Evolutionary conservation across 1,140 invertebrate species (phyloP), one percentile per base, ranked within the genome.

Genomic region (Oedothorax gibbosus): DNA sequence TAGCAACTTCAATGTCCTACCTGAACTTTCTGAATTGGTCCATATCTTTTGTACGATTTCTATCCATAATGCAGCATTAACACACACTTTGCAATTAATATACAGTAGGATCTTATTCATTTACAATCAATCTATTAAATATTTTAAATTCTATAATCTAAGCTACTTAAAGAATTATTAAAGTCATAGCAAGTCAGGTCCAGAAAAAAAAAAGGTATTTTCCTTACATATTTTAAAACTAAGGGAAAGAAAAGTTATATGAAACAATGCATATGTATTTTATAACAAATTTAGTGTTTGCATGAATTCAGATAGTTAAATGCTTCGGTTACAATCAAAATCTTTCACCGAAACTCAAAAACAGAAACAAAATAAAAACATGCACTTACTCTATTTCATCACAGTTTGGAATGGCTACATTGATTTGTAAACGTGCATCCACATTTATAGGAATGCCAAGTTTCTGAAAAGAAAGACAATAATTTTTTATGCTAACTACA

Each of bases 401-500:
- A 71, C 73, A 77, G n/a, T 78, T 77, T 53, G 83, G 83, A 85
- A 88, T 86, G 21, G 81, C 86, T 49, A 88, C 82, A 86, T 87
- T 88, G 7, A 88, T 85, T 69, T 88, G 87, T 15, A 88, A 72
- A 65, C 77, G 54, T 8, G 86, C 87, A 62, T 85, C 50, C 1
- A 86, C 60, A 69, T 66, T 80, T 6, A 88, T 66, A n/a, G 85
- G 77, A 60, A 86, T 80, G 35, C 87, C 87, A 12, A 87, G 80
- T 72, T 85, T 77, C 83, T 85, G 71, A 64, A 78, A 71, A 18
- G 11, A 69, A 50, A 35, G 5, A 35, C 5, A 35, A 2, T 35
- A 35, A 1, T 35, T 35, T 35, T 35, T 35, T 35, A 1, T 35
- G 35, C 35, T 35, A 35, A 35, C 35, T 35, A 35, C 35, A 35